Percentiles rank a stretch among this genome's conserved stretches.
Conservation (phyloP, 2,113 vertebrate species). For the Aramus guarauna region DNA sequence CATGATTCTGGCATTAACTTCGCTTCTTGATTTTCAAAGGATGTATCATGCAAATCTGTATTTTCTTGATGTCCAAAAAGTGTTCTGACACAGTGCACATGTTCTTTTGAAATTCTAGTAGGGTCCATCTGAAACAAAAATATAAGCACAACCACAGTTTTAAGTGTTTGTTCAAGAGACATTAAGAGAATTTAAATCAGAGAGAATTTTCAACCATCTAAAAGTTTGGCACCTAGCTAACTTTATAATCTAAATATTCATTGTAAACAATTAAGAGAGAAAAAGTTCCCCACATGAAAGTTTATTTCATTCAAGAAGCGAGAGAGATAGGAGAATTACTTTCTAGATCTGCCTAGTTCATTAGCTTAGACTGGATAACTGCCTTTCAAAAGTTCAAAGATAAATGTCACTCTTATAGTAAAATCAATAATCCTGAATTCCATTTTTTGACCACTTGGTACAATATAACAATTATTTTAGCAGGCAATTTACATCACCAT, state of each 20-base stretch:
- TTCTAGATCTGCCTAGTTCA: background rate
- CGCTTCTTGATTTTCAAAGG: constrained; percentile 66
- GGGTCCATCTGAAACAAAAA: constrained; percentile 75
- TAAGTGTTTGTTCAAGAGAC: background rate
- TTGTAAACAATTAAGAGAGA: background rate
- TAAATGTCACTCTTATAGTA: background rate
- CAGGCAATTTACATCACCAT: background rate
- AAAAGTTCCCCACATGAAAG: background rate
- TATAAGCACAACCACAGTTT: background rate
- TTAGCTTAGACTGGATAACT: background rate
- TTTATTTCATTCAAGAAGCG: background rate
- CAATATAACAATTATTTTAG: background rate
- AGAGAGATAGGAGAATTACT: background rate
- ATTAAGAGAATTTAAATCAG: background rate
- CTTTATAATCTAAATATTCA: background rate
- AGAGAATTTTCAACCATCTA: background rate
- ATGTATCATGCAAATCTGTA: constrained; percentile 62
- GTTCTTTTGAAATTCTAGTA: constrained; percentile 77
- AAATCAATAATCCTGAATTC: background rate
- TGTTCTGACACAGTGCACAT: constrained; percentile 71
- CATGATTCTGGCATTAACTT: constrained; percentile 75
- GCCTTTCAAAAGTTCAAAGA: background rate
- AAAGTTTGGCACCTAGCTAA: background rate
- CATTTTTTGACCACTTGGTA: background rate
- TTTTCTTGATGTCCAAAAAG: constrained; percentile 72